These are phyloP conservation scores for Otocyon megalotis DNA, from an alignment of 2,113 vertebrate genomes.

Conservation along the genomic window DNA sequence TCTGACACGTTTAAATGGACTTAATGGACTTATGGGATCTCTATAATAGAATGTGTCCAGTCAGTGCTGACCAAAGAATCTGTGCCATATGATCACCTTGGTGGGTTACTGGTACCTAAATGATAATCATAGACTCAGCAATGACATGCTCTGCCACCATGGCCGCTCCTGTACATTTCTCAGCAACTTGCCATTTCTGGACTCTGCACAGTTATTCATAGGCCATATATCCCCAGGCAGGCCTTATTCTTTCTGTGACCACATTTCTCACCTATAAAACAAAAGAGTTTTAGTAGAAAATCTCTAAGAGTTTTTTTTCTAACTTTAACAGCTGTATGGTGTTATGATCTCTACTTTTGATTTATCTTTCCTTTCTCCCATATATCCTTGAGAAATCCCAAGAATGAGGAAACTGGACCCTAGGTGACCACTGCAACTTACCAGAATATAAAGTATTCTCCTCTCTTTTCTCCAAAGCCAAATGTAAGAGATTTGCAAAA, in stretches of 20 bases:
- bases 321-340: neutral
- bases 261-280: neutral
- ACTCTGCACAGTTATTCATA: neutral
- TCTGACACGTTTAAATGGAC: neutral
- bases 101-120: neutral
- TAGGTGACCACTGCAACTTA: conserved; percentile 12
- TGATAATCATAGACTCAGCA: neutral
- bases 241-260: neutral
- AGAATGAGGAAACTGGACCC: conserved; percentile 10
- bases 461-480: conserved; percentile 35
- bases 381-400: conserved; percentile 51
- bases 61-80: neutral
- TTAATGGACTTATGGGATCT: neutral
- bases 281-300: conserved; percentile 26
- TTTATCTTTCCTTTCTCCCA: conserved; percentile 41
- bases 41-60: neutral
- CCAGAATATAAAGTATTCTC: neutral
- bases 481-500: conserved; percentile 27
- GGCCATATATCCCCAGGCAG: neutral
- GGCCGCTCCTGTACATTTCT: neutral
- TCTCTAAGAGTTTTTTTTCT: neutral
- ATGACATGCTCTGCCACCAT: neutral
- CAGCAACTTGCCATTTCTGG: conserved; percentile 2
- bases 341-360: conserved; percentile 16
- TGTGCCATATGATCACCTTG: neutral